Evolutionary conservation across 2,888 invertebrate genomes (phyloP).

Genomic region (Heteropelma amictum): DNA sequence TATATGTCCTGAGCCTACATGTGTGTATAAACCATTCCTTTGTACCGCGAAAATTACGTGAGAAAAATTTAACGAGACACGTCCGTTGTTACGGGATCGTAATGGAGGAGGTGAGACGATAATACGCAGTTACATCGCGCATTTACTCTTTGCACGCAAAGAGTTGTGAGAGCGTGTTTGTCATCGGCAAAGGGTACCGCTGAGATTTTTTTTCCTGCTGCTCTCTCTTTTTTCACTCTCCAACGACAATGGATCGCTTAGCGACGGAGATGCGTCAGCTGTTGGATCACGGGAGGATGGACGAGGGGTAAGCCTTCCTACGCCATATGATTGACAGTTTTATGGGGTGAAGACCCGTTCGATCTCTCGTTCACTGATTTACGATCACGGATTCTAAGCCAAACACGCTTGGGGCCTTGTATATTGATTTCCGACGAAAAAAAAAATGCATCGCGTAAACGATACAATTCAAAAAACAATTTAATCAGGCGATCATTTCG

Average conservation of each 20-base stretch:
- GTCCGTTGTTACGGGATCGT: slow-evolving; percentile 10
- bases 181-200: slow-evolving; percentile 54
- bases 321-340: slow-evolving; percentile 73
- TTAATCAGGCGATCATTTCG: too few relatives aligned
- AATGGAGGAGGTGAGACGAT: not conserved
- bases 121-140: slow-evolving; percentile 7
- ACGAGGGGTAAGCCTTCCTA: slow-evolving; percentile 61
- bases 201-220: not conserved
- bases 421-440: slow-evolving; percentile 7
- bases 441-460: too few relatives aligned
- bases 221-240: not conserved
- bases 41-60: slow-evolving; percentile 51
- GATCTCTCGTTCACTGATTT: slow-evolving; percentile 66
- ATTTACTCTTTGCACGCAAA: not conserved
- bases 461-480: too few relatives aligned
- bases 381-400: slow-evolving; percentile 64
- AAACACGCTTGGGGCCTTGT: slow-evolving; percentile 55
- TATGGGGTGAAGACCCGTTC: slow-evolving; percentile 66
- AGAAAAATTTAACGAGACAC: slow-evolving; percentile 63
- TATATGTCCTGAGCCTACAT: not conserved
- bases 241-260: slow-evolving; percentile 73
- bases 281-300: slow-evolving; percentile 60
- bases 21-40: slow-evolving; percentile 9
- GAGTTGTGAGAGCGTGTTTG: not conserved
- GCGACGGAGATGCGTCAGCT: slow-evolving; percentile 72